A percentile compares a stretch with the other conserved stretches of the same genome.
phyloP scores from a whole-genome alignment of 2,113 vertebrate genomes.

The Marmota monax region DNA sequence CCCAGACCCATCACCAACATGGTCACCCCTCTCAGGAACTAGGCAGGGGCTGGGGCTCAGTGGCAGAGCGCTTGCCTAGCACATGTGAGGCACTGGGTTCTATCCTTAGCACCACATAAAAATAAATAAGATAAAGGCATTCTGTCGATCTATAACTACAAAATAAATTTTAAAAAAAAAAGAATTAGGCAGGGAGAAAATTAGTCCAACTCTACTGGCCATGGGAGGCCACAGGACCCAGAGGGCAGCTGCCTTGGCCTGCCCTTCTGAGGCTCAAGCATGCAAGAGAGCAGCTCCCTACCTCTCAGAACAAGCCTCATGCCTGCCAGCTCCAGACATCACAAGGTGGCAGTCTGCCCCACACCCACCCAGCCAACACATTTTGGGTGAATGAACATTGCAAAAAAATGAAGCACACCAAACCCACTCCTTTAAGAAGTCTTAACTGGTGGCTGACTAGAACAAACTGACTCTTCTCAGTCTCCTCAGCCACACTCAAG shows the following conservation, averaged over 20 bases:
- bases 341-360: accelerated
- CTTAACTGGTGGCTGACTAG: accelerated
- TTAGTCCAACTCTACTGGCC: neutral
- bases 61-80: too few species aligned
- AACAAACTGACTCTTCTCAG: neutral
- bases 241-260: accelerated
- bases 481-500: accelerated
- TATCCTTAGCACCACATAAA: too few species aligned
- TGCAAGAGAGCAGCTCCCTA: neutral
- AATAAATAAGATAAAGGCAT: too few species aligned
- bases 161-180: too few species aligned
- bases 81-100: too few species aligned
- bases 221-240: neutral
- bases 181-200: neutral
- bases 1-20: neutral
- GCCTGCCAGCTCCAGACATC: accelerated
- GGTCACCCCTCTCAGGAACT: neutral
- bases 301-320: neutral
- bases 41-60: neutral
- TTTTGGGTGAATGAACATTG: accelerated
- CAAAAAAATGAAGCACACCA: neutral
- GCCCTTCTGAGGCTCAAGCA: accelerated
- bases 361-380: too few species aligned
- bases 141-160: too few species aligned
- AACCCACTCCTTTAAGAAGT: neutral